These are phyloP conservation scores for Lota lota DNA, from an alignment of 2,113 vertebrate species.

Conservation along the genomic window DNA sequence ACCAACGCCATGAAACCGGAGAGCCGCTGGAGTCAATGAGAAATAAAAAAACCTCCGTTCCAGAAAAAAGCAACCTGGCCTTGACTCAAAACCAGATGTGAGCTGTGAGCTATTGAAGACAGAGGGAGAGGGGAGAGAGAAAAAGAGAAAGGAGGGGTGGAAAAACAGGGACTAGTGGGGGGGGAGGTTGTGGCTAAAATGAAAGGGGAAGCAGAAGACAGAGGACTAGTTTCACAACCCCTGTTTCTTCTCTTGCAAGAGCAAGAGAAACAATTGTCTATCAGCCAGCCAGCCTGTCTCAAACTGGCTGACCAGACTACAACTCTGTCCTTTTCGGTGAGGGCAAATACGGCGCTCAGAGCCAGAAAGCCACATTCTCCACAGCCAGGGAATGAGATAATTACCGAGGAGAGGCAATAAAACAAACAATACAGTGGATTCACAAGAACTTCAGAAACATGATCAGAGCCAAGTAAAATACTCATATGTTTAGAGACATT, in stretches of 20 bases:
- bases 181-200: slow-evolving; percentile 30
- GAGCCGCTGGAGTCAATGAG: slow-evolving; percentile 62
- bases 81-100: slow-evolving; percentile 76
- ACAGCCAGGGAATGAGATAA: slow-evolving; percentile 2
- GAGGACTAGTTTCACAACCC: slow-evolving; percentile 53
- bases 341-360: slow-evolving; percentile 36
- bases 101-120: slow-evolving; percentile 47
- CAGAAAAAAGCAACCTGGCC: slow-evolving; percentile 69
- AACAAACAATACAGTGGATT: not conserved
- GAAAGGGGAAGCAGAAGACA: slow-evolving; percentile 24
- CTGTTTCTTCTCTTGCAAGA: slow-evolving; percentile 45
- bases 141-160: not conserved
- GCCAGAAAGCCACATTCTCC: slow-evolving; percentile 24
- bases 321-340: slow-evolving; percentile 1
- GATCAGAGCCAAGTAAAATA: not conserved
- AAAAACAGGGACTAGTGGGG: not conserved
- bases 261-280: slow-evolving; percentile 31
- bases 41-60: slow-evolving; percentile 68
- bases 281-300: slow-evolving; percentile 24
- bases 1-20: slow-evolving; percentile 62
- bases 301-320: not conserved
- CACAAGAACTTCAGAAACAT: not conserved
- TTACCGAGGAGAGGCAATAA: not conserved
- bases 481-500: not conserved
- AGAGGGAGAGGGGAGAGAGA: not conserved